Base-by-base conservation (phyloP, 2,113 vertebrate species). In the Macrotus californicus region DNA sequence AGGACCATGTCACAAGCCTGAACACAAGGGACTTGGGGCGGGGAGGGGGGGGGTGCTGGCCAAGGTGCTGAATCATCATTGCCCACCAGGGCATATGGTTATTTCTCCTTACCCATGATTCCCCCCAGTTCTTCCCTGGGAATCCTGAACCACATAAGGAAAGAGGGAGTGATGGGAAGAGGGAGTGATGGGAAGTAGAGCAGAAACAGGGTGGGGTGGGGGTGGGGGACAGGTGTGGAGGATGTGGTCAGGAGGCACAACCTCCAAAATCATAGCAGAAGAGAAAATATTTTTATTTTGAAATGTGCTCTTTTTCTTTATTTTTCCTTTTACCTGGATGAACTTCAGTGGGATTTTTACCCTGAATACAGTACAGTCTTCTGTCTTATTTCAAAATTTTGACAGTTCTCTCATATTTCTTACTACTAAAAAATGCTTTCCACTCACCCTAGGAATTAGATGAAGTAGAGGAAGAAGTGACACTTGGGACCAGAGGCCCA, bases 11-110 rank as follows among this genome's bases (percentile, higher is more conserved):
- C 48, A 64, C 54, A 52, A 36, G 61, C 39, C 85, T 73, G 67
- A 70, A 56, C 34, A 24, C 26, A 59, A 69, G 34, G 9, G 26
- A 16, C 12, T 48, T 15, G 43, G 66, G n/a, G 34, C 18, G 11
- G 22, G 16, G 15, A 10, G 39, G 31, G 22, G 6, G 4, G 3
- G 1, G 10, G 92, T 48, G 43, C 94, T 92, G 92, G 26, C 84
- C 94, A 56, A 69, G 92, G 95, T 96, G 89, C 93, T 94, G 89
- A 97, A 93, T 48, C 9, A 4, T 81, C 31, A 7, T 76, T 84
- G 48, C 22, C 52, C 86, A 29, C 29, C 7, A 12, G 88, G 70
- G 61, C 21, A 13, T 5, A 16, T 5, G 26, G 34, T 43, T 50
- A 39, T 70, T 89, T 46, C 67, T 77, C 46, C 92, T 87, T 75